Base-by-base conservation (phyloP, 2,797 vertebrate genomes). In the Lerista edwardsae region DNA sequence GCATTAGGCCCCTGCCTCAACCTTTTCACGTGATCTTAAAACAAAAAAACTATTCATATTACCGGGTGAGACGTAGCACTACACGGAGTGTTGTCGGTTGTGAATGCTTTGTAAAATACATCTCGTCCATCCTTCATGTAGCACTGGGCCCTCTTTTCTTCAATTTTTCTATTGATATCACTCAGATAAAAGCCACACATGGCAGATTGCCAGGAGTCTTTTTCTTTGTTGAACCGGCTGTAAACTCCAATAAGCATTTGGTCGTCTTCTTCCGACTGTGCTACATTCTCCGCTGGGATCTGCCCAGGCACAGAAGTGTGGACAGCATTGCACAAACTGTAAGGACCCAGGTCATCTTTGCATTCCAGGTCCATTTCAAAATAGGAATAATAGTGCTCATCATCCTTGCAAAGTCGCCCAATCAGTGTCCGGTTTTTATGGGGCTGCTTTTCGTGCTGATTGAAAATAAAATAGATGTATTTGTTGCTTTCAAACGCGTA, bases 401-500 rank as follows among this genome's bases (percentile, higher is more conserved):
- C 98, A 0, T 96, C 79, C 82, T 98, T 97, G 73, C 98, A 99
- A 81, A 99, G 96, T 21, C 98, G 97, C 0, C 98, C 98, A 80
- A 99, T 95, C 10, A 97, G 97, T 0, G 98, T 99, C 79, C 97
- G 94, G 93, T 97, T 98, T 83, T 96, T 97, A 85, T 94, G 95
- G 0, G 97, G 96, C 1, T 95, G 94, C 47, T 97, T 97, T 41
- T 97, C 97, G 23, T 97, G 97, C 57, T 98, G 96, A 29, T 98
- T 98, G 88, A 99, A 99, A 79, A 99, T 94, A 85, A 99, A 99
- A 93, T 98, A 99, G 75, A 99, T 95, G 4, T 97, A 98, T 0
- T 59, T 85, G 1, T 94, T 94, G 1, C 98, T 96, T 93, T 98
- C 98, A 88, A 99, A 99, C 88, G 97, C 97, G 0, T 97, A 94